Percentiles rank a stretch among this genome's conserved stretches.
Conservation (phyloP, 2,888 invertebrate species). For the Pharmacophagus antenor region DNA sequence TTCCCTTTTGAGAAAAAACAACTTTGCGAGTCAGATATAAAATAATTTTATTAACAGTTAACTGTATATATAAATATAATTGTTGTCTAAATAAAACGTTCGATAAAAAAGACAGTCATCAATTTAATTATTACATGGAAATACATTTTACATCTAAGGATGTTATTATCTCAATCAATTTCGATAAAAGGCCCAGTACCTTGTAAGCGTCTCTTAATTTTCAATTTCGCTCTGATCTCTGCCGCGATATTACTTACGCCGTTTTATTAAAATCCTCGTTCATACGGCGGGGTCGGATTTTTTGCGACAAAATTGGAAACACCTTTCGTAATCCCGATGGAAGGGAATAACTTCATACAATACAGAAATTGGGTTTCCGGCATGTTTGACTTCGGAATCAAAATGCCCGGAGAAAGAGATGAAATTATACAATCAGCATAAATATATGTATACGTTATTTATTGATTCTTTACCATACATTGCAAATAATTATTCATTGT, state of each 20-base stretch:
- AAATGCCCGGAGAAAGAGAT: constrained; percentile 48
- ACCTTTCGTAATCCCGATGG: constrained; percentile 46
- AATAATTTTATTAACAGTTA: too few relatives aligned
- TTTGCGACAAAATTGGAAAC: constrained; percentile 71
- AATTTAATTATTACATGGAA: constrained; percentile 6
- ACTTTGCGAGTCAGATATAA: too few relatives aligned
- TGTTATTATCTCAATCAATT: constrained; percentile 10
- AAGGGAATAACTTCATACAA: constrained; percentile 63
- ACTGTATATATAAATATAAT: too few relatives aligned
- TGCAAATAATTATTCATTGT: background rate
- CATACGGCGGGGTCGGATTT: constrained; percentile 55
- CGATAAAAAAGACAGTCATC: background rate
- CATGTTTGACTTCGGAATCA: constrained; percentile 52
- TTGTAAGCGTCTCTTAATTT: constrained; percentile 58
- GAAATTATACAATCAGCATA: constrained; percentile 57
- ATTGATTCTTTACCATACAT: background rate
- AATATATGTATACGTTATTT: background rate
- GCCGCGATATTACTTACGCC: constrained; percentile 49
- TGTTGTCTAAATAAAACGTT: background rate
- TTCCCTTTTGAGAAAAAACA: too few relatives aligned
- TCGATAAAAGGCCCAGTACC: constrained; percentile 35
- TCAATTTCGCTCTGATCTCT: constrained; percentile 59
- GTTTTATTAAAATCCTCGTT: constrained; percentile 65
- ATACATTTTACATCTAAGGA: background rate
- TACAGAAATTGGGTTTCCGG: constrained; percentile 71